Percentiles rank a stretch among this genome's conserved stretches.
Evolutionary conservation across 2,888 invertebrate species (phyloP).

Genomic region (Pollenia labialis): DNA sequence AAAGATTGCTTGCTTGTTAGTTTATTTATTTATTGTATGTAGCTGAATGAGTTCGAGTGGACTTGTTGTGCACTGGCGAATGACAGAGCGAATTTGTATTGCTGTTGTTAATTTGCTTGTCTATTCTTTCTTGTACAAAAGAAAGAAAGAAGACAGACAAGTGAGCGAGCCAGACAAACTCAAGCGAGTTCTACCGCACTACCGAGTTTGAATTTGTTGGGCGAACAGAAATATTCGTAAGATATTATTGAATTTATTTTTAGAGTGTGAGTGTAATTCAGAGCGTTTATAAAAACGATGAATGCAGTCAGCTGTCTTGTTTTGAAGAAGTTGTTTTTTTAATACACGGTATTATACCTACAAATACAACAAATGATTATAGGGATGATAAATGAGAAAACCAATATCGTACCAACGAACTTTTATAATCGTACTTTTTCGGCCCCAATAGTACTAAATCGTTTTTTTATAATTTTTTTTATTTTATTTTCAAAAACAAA

Average conservation of each 20-base stretch:
- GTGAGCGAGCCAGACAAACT: constrained; percentile 63
- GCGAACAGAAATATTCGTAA: constrained; percentile 70
- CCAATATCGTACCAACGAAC: too few relatives aligned
- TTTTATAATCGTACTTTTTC: too few relatives aligned
- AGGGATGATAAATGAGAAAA: too few relatives aligned
- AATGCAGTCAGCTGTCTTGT: constrained; percentile 56
- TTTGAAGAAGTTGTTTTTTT: constrained; percentile 29
- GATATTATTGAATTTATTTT: constrained; percentile 27
- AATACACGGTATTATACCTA: too few relatives aligned
- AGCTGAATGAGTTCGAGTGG: constrained; percentile 63
- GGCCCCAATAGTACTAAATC: too few relatives aligned
- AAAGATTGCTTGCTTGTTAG: not conserved
- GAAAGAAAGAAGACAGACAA: constrained; percentile 54
- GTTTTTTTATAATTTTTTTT: too few relatives aligned
- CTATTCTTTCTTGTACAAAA: constrained; percentile 36
- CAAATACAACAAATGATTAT: too few relatives aligned
- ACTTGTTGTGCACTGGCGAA: constrained; percentile 64
- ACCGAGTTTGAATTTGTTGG: constrained; percentile 79
- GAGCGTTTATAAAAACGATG: not conserved
- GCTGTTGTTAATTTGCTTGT: constrained; percentile 44
- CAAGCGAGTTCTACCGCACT: constrained; percentile 76
- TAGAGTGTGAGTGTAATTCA: constrained; percentile 12
- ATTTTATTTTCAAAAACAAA: too few relatives aligned
- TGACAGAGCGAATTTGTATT: constrained; percentile 14
- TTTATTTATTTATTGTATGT: not conserved